Conservation (phyloP, 2,888 invertebrate genomes). For the Cephalotes varians region DNA sequence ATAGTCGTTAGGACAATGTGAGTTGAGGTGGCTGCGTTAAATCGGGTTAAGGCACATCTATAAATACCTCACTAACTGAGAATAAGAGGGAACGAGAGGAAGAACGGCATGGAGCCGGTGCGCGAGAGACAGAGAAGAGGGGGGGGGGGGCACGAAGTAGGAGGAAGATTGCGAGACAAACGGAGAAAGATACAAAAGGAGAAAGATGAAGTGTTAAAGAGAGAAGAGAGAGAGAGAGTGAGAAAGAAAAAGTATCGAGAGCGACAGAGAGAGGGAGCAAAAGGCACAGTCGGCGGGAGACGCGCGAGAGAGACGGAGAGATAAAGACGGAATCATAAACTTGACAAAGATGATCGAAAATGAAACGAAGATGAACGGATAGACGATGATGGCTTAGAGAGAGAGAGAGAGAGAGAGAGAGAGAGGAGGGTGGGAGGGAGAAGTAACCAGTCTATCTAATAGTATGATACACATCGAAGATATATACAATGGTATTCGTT, state of each 20-base stretch:
- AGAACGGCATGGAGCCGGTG: constrained; percentile 47
- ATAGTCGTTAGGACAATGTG: constrained; percentile 75
- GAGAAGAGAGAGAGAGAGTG: constrained; percentile 47
- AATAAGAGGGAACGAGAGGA: constrained; percentile 69
- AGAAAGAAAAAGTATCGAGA: constrained; percentile 46
- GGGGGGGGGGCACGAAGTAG: constrained; percentile 37
- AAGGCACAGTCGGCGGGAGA: constrained; percentile 58
- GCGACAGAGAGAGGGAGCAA: constrained; percentile 46
- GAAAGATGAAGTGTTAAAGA: constrained; percentile 53
- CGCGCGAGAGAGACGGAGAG: constrained; percentile 59
- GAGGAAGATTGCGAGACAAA: constrained; percentile 64
- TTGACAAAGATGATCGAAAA: constrained; percentile 69
- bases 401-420: background rate
- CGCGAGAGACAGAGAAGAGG: constrained; percentile 31
- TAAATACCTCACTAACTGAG: constrained; percentile 83
- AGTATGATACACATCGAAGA: constrained; percentile 80
- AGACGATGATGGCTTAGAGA: constrained; percentile 39
- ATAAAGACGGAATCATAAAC: constrained; percentile 67
- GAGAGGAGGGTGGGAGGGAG: background rate
- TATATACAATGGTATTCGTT: constrained; percentile 82
- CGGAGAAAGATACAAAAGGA: constrained; percentile 60
- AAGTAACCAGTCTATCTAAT: constrained; percentile 81
- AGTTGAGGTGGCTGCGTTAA: constrained; percentile 81
- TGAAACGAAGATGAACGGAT: constrained; percentile 65
- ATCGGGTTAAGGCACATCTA: constrained; percentile 85